These are phyloP conservation scores for Pocillopora grandis DNA, from an alignment of 92 coral and sea anemone species.

Conservation along the genomic window DNA sequence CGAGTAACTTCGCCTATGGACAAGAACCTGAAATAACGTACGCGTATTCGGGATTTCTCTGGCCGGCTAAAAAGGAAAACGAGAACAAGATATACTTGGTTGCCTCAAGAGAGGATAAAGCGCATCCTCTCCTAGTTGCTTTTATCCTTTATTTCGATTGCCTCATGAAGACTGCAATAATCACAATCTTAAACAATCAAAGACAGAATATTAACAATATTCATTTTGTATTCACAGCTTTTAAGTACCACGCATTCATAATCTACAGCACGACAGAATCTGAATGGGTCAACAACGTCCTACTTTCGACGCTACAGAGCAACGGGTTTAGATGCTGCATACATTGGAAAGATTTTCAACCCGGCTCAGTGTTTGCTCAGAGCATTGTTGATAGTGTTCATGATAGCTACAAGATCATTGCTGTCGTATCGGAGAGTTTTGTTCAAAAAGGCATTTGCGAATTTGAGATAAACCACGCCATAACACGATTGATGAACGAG, in stretches of 20 bases:
- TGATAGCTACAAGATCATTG: slow-evolving; percentile 37
- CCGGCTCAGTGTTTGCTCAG: neutral
- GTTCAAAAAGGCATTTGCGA: neutral
- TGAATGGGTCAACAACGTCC: slow-evolving; percentile 5
- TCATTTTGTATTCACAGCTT: slow-evolving; percentile 21
- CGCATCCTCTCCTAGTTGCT: no score
- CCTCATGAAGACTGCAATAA: no score
- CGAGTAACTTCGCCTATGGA: no score
- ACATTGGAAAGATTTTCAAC: slow-evolving; percentile 39
- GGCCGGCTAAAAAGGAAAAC: no score
- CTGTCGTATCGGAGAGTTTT: slow-evolving; percentile 25
- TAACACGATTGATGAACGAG: neutral
- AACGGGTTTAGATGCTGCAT: slow-evolving; percentile 25
- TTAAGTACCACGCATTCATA: slow-evolving; percentile 37
- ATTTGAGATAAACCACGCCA: slow-evolving; percentile 4
- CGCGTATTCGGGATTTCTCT: no score
- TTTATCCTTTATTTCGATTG: no score
- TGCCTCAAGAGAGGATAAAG: no score
- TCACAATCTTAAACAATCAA: neutral
- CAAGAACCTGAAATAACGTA: no score
- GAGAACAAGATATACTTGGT: no score
- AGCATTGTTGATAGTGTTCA: slow-evolving; percentile 32
- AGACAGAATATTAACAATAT: neutral
- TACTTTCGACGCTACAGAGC: slow-evolving; percentile 13
- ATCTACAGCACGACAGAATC: slow-evolving; percentile 25